Conservation (phyloP, 1,140 invertebrate genomes). For the Chlorops oryzae region DNA sequence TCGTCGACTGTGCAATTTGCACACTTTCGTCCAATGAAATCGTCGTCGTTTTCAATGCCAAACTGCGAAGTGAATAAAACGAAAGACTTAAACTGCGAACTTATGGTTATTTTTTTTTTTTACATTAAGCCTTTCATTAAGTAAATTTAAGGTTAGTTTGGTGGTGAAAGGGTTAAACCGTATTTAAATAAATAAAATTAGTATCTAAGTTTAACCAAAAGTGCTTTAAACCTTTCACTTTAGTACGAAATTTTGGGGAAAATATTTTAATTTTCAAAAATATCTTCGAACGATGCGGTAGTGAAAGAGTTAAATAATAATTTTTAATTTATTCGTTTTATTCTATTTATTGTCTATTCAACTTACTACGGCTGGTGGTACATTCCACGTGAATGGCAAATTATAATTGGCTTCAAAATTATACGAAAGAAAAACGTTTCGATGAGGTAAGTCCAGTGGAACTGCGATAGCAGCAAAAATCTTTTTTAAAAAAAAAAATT, state of each 20-base stretch:
- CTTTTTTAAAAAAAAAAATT: conserved; percentile 18
- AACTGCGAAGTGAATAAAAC: not conserved
- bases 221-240: not conserved
- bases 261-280: not conserved
- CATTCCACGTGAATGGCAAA: conserved; percentile 42
- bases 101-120: not conserved
- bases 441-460: conserved; percentile 63
- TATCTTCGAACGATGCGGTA: too few relatives aligned
- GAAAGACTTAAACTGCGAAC: not conserved
- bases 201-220: too few relatives aligned
- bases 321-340: too few relatives aligned
- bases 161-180: not conserved
- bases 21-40: not conserved
- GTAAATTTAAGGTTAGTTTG: not conserved
- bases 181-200: not conserved
- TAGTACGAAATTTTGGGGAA: not conserved
- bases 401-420: conserved; percentile 69
- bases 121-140: not conserved
- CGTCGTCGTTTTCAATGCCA: conserved; percentile 11
- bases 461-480: conserved; percentile 64
- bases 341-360: conserved; percentile 3
- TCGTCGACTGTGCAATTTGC: conserved; percentile 3
- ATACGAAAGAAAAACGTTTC: conserved; percentile 65
- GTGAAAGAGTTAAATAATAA: too few relatives aligned
- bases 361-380: conserved; percentile 37